phyloP scores from a whole-genome alignment of 2,797 vertebrate species.

The Coccyzus lansbergi region DNA sequence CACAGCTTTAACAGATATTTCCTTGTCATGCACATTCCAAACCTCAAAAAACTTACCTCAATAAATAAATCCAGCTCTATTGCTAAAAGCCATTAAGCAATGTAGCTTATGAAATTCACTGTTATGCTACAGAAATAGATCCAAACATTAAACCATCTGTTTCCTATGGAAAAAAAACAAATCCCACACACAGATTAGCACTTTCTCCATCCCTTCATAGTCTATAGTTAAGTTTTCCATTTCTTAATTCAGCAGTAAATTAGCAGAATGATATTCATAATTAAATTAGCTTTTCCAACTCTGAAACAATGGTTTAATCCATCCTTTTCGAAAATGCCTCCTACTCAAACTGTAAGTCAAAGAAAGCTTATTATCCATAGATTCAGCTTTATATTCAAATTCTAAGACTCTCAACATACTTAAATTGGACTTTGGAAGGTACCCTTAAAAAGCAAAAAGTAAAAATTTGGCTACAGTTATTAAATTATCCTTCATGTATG shows the following conservation, averaged over 20 bases:
- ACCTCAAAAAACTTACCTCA: background rate
- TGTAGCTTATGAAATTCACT: background rate
- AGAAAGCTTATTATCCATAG: background rate
- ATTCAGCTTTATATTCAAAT: background rate
- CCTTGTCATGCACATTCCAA: background rate
- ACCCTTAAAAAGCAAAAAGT: background rate
- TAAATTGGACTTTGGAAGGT: background rate
- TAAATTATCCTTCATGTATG: background rate
- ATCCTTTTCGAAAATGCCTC: background rate
- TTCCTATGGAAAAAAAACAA: background rate
- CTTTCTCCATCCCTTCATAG: background rate
- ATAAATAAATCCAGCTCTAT: background rate
- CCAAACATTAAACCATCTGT: slow-evolving; percentile 19
- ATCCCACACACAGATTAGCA: slow-evolving; percentile 1
- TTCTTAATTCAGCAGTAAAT: background rate
- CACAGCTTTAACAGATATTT: background rate
- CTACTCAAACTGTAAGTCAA: background rate
- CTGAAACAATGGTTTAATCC: background rate
- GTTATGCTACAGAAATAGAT: background rate
- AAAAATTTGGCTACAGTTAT: background rate
- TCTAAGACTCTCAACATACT: background rate
- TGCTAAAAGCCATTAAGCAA: background rate
- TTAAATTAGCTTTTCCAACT: background rate
- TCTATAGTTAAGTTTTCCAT: background rate
- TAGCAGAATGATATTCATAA: background rate